These are phyloP conservation scores for Pygmarrhopalites habei DNA, from an alignment of 1,140 invertebrate species.

Conservation along the genomic window DNA sequence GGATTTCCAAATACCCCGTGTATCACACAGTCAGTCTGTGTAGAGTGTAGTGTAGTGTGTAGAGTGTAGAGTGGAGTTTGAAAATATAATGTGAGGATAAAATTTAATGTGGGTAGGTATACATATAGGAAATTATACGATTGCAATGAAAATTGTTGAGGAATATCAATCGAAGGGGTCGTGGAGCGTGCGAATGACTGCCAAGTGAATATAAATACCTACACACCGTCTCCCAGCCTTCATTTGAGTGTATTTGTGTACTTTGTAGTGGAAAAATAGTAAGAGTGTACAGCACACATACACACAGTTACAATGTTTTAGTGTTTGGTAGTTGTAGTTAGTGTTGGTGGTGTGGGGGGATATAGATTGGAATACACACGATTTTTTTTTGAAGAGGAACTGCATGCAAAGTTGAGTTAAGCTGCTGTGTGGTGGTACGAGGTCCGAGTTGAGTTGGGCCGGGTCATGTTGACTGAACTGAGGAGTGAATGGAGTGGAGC, in stretches of 20 bases:
- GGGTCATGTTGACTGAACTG: constrained; percentile 18
- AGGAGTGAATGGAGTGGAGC: constrained; percentile 11
- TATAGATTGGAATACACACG: background rate
- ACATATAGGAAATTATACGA: too few relatives aligned
- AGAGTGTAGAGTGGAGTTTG: too few relatives aligned
- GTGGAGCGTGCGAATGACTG: background rate
- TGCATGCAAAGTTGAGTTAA: background rate
- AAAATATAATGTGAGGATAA: too few relatives aligned
- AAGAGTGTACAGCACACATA: background rate
- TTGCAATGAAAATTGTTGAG: too few relatives aligned
- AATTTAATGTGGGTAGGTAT: too few relatives aligned
- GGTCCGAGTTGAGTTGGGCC: constrained; percentile 12
- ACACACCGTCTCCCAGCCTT: too few relatives aligned
- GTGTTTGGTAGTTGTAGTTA: background rate
- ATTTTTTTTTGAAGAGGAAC: too few relatives aligned
- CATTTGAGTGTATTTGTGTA: background rate
- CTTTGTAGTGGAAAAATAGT: background rate
- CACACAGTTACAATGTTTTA: background rate
- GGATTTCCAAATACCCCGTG: too few relatives aligned
- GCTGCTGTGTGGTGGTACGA: background rate
- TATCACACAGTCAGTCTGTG: too few relatives aligned
- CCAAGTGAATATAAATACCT: background rate
- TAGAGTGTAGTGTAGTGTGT: too few relatives aligned
- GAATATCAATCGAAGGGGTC: background rate
- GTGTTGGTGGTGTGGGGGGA: background rate